Conservation (phyloP, 2,888 invertebrate genomes). For the Amphipyra tragopoginis region DNA sequence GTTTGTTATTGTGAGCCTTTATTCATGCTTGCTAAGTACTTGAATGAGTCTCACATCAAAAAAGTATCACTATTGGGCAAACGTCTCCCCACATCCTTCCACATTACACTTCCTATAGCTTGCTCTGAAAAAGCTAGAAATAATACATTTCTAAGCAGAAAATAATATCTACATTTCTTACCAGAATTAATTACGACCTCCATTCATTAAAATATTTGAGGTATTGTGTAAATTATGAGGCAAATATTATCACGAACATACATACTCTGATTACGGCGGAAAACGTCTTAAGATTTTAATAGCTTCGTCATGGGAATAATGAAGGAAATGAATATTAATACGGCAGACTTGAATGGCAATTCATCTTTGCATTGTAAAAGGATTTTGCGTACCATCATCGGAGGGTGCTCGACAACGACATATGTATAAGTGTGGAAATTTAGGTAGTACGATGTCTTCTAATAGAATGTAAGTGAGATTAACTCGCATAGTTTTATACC, state of each 20-base stretch:
- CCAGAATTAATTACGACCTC: slow-evolving; percentile 1
- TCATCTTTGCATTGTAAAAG: slow-evolving; percentile 81
- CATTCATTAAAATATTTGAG: slow-evolving; percentile 22
- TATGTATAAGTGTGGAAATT: slow-evolving; percentile 1
- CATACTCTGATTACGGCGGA: slow-evolving; percentile 72
- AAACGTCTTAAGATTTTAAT: slow-evolving; percentile 78
- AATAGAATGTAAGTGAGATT: slow-evolving; percentile 6
- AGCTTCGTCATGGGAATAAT: slow-evolving; percentile 79
- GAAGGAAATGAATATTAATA: slow-evolving; percentile 83
- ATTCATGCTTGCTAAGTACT: too few relatives aligned
- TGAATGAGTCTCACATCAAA: too few relatives aligned
- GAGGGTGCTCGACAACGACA: slow-evolving; percentile 15
- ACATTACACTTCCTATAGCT: too few relatives aligned
- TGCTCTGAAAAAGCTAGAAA: too few relatives aligned
- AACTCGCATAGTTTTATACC: too few relatives aligned
- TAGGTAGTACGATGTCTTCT: slow-evolving; percentile 2
- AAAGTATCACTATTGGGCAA: too few relatives aligned
- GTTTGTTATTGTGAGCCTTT: too few relatives aligned
- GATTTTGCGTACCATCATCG: slow-evolving; percentile 63
- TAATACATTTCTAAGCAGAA: too few relatives aligned
- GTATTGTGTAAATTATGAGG: slow-evolving; percentile 63
- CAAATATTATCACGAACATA: slow-evolving; percentile 69
- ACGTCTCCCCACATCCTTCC: too few relatives aligned
- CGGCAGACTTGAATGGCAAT: slow-evolving; percentile 75
- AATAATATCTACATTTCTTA: too few relatives aligned